Evolutionary conservation across 2,113 vertebrate genomes (phyloP).

Genomic region (Seriola rivoliana): DNA sequence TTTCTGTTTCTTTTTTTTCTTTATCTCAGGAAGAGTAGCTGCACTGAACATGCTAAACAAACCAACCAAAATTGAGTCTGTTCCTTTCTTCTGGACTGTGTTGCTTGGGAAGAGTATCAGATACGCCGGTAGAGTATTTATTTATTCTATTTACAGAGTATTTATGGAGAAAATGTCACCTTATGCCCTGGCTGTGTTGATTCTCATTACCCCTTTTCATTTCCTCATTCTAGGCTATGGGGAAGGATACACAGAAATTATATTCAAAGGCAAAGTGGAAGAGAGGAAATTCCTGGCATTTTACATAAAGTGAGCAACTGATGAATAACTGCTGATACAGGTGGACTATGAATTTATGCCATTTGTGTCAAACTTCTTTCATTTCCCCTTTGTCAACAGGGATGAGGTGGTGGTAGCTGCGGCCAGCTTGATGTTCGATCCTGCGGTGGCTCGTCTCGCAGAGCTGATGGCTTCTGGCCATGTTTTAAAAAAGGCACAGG

Average conservation of each 20-base stretch:
- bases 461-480: constrained; percentile 86
- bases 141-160: background rate
- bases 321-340: background rate
- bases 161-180: background rate
- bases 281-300: constrained; percentile 89
- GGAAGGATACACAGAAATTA: constrained; percentile 87
- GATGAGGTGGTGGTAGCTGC: constrained; percentile 87
- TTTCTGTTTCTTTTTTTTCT: background rate
- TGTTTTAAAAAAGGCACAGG: constrained; percentile 86
- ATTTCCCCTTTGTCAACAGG: constrained; percentile 70
- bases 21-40: constrained; percentile 85
- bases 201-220: constrained; percentile 13
- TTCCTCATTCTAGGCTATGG: constrained; percentile 84
- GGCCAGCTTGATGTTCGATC: constrained; percentile 90
- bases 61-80: constrained; percentile 77
- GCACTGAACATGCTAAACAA: constrained; percentile 89
- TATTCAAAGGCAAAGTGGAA: constrained; percentile 88
- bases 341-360: background rate
- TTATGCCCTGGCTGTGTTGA: background rate
- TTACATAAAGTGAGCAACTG: constrained; percentile 89
- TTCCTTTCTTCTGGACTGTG: constrained; percentile 92
- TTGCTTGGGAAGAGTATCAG: constrained; percentile 87
- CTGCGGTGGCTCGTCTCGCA: constrained; percentile 85
- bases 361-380: background rate
- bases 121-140: constrained; percentile 83